Conservation (phyloP, 1,140 invertebrate genomes). For the Trissolcus basalis region DNA sequence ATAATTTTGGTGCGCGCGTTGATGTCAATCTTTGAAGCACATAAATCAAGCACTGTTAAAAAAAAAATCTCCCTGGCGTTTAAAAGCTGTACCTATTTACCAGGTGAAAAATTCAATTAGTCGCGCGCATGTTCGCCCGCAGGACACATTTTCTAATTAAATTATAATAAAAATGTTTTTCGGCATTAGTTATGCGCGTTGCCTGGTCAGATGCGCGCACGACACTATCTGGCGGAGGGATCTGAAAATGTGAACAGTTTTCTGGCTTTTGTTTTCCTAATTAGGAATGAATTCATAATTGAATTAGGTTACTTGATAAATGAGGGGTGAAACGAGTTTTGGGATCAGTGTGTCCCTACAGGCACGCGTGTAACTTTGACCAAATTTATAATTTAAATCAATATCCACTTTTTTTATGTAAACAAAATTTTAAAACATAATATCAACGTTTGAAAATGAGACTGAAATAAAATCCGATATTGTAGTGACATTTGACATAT, state of each 20-base stretch:
- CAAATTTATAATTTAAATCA: too few relatives aligned
- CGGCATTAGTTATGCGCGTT: conserved; percentile 21
- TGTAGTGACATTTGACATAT: too few relatives aligned
- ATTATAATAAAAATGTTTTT: conserved; percentile 8
- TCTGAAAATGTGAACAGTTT: conserved; percentile 8
- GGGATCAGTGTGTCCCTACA: too few relatives aligned
- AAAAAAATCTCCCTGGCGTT: too few relatives aligned
- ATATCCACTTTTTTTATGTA: too few relatives aligned
- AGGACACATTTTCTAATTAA: conserved; percentile 14
- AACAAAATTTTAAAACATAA: too few relatives aligned
- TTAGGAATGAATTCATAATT: conserved; percentile 29
- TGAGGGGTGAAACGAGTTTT: conserved; percentile 1
- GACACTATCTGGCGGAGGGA: conserved; percentile 9
- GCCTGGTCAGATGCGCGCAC: neutral
- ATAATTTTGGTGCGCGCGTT: conserved; percentile 23
- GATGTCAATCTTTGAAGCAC: conserved; percentile 22
- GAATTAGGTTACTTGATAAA: conserved; percentile 12
- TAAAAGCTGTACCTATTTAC: neutral
- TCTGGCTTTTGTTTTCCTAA: conserved; percentile 20
- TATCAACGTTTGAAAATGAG: too few relatives aligned
- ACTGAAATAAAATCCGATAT: too few relatives aligned
- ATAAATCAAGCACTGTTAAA: conserved; percentile 14
- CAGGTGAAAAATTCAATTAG: conserved; percentile 13
- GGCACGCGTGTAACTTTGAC: too few relatives aligned
- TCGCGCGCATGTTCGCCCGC: neutral